Base-by-base conservation (phyloP, 1,140 invertebrate species). In the Hylyphantes graminicola region DNA sequence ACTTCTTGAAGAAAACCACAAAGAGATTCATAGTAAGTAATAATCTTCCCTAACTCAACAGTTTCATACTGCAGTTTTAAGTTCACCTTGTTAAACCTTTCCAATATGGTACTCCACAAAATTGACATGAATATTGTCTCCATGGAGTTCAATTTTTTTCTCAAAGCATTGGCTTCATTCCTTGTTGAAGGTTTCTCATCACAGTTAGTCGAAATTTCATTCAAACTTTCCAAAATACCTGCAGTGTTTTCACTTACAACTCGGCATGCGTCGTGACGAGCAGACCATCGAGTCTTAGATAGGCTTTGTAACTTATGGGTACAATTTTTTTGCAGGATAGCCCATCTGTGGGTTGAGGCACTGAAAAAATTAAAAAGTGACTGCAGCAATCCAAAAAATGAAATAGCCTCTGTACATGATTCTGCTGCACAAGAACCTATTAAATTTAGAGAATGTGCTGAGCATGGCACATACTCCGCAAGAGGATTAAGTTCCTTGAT, bases 281-380 rank as follows among this genome's bases (percentile, higher is more conserved):
- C 0, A 51, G 70, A 73, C 70, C 70, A 73, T 7, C 10, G 48
- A n/a, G 70, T 48, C 11, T 13, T 54, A 51, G 70, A 73, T 21
- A 73, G 13, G n/a, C 13, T 51, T 35, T 35, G 35, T 35, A 35
- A 35, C 51, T 73, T 73, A 73, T 51, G 35, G 70, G 70, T 48
- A 12, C 63, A 64, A 13, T 21, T 35, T 15, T 2, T 48, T 73
- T 85, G 86, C 21, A 88, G 68, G 50, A 88, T 84, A 57, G 83
- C 63, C 87, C 87, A 87, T 57, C 87, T 72, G 48, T 86, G 68
- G 64, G 78, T 76, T 11, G 87, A 87, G 9, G 72, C 64, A 59
- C 83, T 86, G 87, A 88, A 87, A 75, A 87, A 85, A 77, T 79
- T 87, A 80, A 72, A 85, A 35, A 87, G 70, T 2, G 11, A 65